These are phyloP conservation scores for Myathropa florea DNA, from an alignment of 2,888 invertebrate species.

Conservation along the genomic window DNA sequence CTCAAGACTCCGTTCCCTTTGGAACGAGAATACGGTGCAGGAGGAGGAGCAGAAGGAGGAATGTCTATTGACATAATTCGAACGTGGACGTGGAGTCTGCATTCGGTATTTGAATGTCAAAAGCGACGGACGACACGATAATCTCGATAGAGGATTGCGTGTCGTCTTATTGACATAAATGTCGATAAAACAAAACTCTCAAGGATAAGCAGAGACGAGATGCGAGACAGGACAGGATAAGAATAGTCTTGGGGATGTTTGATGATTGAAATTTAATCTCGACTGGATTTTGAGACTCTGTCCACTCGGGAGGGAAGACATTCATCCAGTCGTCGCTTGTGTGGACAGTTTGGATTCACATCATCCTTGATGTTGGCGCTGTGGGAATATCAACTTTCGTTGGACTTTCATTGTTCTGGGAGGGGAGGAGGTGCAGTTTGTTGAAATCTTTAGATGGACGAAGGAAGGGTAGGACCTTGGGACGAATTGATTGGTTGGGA, in stretches of 20 bases:
- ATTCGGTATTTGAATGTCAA: background rate
- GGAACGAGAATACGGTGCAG: no score
- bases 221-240: background rate
- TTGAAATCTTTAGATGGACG: no score
- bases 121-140: background rate
- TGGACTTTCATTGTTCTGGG: background rate
- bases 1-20: background rate
- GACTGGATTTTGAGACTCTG: background rate
- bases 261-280: background rate
- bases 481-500: no score
- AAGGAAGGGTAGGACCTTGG: no score
- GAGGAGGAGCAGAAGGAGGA: background rate
- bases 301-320: no score
- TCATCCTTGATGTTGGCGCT: background rate
- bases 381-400: background rate
- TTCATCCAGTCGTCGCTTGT: background rate
- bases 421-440: no score
- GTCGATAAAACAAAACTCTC: background rate
- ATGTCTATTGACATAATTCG: background rate
- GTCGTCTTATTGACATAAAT: background rate
- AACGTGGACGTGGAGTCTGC: background rate
- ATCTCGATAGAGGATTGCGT: background rate
- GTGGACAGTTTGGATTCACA: background rate
- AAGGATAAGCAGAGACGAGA: background rate
- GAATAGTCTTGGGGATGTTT: background rate